Evolutionary conservation across 1,140 invertebrate species (phyloP).

Genomic region (Pseudomyrmex pallidus): DNA sequence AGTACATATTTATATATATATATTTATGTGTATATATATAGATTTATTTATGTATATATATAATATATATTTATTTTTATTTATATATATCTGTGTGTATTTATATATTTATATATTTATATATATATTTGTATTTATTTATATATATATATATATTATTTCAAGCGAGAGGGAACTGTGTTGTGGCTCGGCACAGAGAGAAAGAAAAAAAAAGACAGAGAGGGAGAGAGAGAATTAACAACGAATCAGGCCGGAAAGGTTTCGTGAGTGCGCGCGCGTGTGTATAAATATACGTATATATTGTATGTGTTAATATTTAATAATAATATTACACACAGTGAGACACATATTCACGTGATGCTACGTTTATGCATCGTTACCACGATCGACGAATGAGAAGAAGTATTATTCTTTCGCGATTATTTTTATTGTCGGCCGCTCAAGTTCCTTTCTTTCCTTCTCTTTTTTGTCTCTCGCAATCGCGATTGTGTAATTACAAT

Average conservation of each 20-base stretch:
- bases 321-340: conserved; percentile 56
- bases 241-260: conserved; percentile 68
- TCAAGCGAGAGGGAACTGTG: conserved; percentile 69
- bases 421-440: conserved; percentile 58
- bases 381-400: conserved; percentile 63
- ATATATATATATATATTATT: conserved; percentile 65
- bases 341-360: conserved; percentile 46
- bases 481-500: conserved; percentile 16
- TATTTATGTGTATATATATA: conserved; percentile 54
- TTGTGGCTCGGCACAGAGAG: conserved; percentile 60
- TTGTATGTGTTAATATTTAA: conserved; percentile 48
- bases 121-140: conserved; percentile 62
- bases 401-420: conserved; percentile 42
- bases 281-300: neutral
- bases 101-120: conserved; percentile 66
- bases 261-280: conserved; percentile 64
- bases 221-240: conserved; percentile 48
- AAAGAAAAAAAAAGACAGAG: no score
- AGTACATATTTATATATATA: conserved; percentile 67
- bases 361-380: neutral
- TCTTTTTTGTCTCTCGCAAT: neutral
- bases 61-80: conserved; percentile 51
- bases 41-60: conserved; percentile 42
- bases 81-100: conserved; percentile 64
- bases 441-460: conserved; percentile 18